Conservation (phyloP, 2,888 invertebrate species). For the Chrysomela aeneicollis region DNA sequence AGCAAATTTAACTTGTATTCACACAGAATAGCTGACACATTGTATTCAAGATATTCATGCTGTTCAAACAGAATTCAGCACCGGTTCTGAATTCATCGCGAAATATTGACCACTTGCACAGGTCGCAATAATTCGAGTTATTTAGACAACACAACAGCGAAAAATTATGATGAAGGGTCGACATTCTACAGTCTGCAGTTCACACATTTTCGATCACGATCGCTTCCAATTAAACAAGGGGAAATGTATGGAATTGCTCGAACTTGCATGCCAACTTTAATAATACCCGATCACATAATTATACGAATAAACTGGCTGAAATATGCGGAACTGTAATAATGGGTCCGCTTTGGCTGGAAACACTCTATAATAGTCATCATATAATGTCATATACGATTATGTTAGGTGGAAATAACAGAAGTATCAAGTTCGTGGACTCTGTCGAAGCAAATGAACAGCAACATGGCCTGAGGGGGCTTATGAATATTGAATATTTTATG, state of each 20-base stretch:
- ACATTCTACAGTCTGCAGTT: neutral
- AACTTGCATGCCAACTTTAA: slow-evolving; percentile 10
- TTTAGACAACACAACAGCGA: slow-evolving; percentile 5
- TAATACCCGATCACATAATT: slow-evolving; percentile 9
- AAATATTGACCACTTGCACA: slow-evolving; percentile 2
- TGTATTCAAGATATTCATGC: neutral
- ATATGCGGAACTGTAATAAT: slow-evolving; percentile 1
- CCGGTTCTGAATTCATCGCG: neutral
- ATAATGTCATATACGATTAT: neutral
- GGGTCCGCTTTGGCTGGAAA: slow-evolving; percentile 1
- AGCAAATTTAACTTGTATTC: neutral
- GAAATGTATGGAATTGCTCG: slow-evolving; percentile 4
- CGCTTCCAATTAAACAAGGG: slow-evolving; percentile 8
- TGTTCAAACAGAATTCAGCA: neutral
- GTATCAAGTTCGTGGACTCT: neutral
- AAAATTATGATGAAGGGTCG: slow-evolving; percentile 7
- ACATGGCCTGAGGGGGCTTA: neutral
- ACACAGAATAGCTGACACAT: neutral
- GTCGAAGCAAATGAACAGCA: neutral
- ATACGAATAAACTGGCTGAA: slow-evolving; percentile 9
- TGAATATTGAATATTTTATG: neutral
- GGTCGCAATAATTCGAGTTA: neutral
- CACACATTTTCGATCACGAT: neutral
- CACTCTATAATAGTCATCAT: neutral
- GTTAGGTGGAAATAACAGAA: neutral